Evolutionary conservation across 2,797 vertebrate species (phyloP).

Genomic region (Hylomyscus alleni): DNA sequence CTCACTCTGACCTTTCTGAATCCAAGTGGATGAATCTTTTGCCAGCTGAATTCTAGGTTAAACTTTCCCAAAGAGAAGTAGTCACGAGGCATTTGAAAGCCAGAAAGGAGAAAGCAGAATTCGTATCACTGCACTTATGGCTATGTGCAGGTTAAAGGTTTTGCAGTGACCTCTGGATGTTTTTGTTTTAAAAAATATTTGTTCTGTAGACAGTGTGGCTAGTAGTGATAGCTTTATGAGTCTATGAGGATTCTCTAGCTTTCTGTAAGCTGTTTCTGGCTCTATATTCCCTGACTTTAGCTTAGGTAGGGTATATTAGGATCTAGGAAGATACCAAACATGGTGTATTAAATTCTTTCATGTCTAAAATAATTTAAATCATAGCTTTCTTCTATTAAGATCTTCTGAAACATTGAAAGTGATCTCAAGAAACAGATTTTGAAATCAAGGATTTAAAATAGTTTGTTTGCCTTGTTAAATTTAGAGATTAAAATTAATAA

Average conservation of each 20-base stretch:
- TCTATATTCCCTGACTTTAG: neutral
- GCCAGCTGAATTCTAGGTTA: neutral
- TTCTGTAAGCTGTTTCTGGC: neutral
- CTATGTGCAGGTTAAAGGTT: neutral
- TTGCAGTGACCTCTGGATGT: neutral
- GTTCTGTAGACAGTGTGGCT: neutral
- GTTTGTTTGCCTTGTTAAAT: neutral
- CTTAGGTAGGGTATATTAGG: neutral
- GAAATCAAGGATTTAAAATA: neutral
- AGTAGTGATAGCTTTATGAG: neutral
- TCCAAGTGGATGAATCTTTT: neutral
- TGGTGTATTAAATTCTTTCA: neutral
- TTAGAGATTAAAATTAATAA: conserved; percentile 37
- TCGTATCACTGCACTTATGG: neutral
- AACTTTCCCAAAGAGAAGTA: neutral
- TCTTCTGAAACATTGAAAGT: neutral
- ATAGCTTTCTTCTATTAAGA: neutral
- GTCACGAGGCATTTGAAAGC: neutral
- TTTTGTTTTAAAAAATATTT: neutral
- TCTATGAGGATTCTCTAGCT: neutral
- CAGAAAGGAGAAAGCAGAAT: conserved; percentile 19
- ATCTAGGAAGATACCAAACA: conserved; percentile 3
- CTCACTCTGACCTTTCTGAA: neutral
- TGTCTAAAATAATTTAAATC: neutral
- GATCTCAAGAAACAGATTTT: conserved; percentile 1